Base-by-base conservation (phyloP, 2,113 vertebrate genomes). In the Pseudorectes ferrugineus region DNA sequence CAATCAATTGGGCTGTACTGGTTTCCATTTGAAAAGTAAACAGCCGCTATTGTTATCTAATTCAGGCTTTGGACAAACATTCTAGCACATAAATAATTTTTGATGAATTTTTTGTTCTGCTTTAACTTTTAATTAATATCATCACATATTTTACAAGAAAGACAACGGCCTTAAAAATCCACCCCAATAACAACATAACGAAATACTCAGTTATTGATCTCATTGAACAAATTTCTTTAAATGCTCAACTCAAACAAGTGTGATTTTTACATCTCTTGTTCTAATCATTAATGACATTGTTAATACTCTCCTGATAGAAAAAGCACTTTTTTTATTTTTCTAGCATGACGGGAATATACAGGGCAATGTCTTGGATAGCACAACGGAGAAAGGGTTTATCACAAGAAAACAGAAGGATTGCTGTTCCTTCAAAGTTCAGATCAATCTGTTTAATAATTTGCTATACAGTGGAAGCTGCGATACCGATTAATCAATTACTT, bases 31-130 rank as follows among this genome's bases (percentile, higher is more conserved):
- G 85, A 49, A 96, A 93, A 93, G 42, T 23, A 82, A 95, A 93
- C 40, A 95, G 51, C 89, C 93, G 61, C 58, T 92, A 28, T 85
- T 85, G 91, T 86, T 95, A 87, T 93, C 92, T 87, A 96, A 74
- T 68, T 77, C 26, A 93, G 46, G 29, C 58, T 83, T 94, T 85
- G 80, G 45, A 66, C 43, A 81, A 85, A 57, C 24, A 77, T 76
- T 92, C 45, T 55, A 94, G 29, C 28, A 87, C 42, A 72, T 33
- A 75, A 94, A 66, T 75, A 4, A 59, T 40, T 89, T 91, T 54
- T 92, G 26, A 78, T 68, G 38, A 46, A 58, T 86, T 70, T 86
- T 93, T 93, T 81, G 49, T 96, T 95, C 74, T 14, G 5, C 68
- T 93, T 95, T 57, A 85, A 31, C 87, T 95, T 89, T 66, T 84